phyloP scores from a whole-genome alignment of 1,140 invertebrate species.

The Drosophila orena region DNA sequence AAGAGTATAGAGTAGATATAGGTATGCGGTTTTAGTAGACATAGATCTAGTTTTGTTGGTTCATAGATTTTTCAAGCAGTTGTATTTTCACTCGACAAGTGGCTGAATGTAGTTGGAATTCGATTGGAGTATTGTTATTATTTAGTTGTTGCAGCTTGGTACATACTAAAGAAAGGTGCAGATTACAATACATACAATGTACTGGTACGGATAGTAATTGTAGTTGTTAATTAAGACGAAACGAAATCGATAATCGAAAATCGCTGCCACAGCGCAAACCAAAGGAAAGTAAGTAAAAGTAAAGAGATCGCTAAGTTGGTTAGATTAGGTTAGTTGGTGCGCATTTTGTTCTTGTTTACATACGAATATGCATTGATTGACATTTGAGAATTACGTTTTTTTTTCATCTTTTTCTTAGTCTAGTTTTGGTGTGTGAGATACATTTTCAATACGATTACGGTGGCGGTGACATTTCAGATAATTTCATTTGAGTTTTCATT shows the following conservation, averaged over 20 bases:
- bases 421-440: conserved; percentile 68
- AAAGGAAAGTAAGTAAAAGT: conserved; percentile 54
- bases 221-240: conserved; percentile 42
- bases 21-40: conserved; percentile 74
- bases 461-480: conserved; percentile 65
- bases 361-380: conserved; percentile 62
- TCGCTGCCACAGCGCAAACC: conserved; percentile 44
- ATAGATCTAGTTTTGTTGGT: conserved; percentile 71
- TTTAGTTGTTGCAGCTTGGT: conserved; percentile 71
- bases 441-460: conserved; percentile 69
- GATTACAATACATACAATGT: conserved; percentile 67
- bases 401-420: conserved; percentile 21
- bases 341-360: conserved; percentile 58
- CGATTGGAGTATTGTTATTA: conserved; percentile 46
- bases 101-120: conserved; percentile 59
- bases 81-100: conserved; percentile 63
- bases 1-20: conserved; percentile 59
- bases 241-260: conserved; percentile 46
- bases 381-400: conserved; percentile 36
- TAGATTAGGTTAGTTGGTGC: conserved; percentile 54
- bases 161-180: conserved; percentile 79
- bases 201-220: conserved; percentile 51
- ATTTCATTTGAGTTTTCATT: conserved; percentile 45
- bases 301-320: conserved; percentile 45
- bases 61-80: conserved; percentile 73